Percentiles rank a stretch among this genome's conserved stretches.
Evolutionary conservation across 2,797 vertebrate genomes (phyloP).

Genomic region (Halcyon badia): DNA sequence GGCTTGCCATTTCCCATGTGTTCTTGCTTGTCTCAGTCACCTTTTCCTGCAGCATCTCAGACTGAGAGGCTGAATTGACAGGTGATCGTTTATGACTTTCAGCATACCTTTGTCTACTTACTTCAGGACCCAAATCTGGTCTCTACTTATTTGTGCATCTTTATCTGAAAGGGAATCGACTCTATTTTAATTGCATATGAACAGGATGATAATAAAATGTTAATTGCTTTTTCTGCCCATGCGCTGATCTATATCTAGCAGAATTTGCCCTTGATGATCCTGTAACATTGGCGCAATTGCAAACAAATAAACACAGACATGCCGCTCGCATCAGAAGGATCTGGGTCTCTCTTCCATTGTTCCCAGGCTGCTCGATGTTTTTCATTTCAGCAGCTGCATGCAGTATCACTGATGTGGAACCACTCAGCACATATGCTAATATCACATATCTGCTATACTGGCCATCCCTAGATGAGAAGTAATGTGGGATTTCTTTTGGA

Average conservation of each 20-base stretch:
- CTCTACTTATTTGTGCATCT: slow-evolving; percentile 32
- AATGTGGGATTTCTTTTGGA: neutral
- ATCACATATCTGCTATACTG: neutral
- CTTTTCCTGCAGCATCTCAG: neutral
- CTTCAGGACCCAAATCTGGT: slow-evolving; percentile 30
- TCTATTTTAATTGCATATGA: slow-evolving; percentile 59
- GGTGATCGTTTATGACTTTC: slow-evolving; percentile 22
- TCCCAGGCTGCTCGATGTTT: neutral
- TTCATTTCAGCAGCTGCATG: slow-evolving; percentile 21
- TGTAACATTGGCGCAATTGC: neutral
- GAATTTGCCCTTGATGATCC: slow-evolving; percentile 53
- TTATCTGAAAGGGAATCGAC: slow-evolving; percentile 61
- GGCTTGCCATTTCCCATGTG: neutral
- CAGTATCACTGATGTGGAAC: slow-evolving; percentile 5
- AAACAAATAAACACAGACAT: neutral
- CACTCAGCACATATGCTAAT: neutral
- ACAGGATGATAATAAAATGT: slow-evolving; percentile 39
- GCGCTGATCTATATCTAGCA: slow-evolving; percentile 60
- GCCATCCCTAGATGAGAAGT: neutral
- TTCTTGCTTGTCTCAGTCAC: neutral
- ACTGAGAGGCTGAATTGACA: neutral
- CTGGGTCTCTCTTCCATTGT: neutral
- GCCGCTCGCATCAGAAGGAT: neutral
- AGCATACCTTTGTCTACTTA: slow-evolving; percentile 35
- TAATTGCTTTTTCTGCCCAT: slow-evolving; percentile 62